Conservation (phyloP, 2,113 vertebrate genomes). For the Saccopteryx bilineata region DNA sequence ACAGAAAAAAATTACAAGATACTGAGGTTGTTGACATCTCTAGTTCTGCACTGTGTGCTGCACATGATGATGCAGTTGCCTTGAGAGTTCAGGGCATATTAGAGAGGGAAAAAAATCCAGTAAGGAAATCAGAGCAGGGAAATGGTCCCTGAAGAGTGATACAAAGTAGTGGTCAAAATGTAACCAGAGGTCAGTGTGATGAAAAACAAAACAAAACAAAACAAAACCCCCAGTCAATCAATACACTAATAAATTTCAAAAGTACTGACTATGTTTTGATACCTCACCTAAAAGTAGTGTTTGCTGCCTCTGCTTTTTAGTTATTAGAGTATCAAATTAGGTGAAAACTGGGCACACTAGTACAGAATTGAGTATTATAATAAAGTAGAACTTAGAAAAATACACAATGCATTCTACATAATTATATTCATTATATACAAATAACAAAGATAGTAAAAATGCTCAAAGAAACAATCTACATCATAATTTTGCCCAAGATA, state of each 20-base stretch:
- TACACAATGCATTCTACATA: neutral
- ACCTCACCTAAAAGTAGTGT: slow-evolving; percentile 41
- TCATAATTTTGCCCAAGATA: slow-evolving; percentile 26
- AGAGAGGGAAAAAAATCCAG: neutral
- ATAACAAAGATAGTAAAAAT: slow-evolving; percentile 53
- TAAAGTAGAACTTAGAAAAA: slow-evolving; percentile 37
- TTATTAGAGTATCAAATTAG: slow-evolving; percentile 8
- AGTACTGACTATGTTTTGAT: neutral
- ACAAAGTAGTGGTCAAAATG: slow-evolving; percentile 25
- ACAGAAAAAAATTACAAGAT: neutral
- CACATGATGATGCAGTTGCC: neutral
- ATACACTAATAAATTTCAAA: slow-evolving; percentile 3
- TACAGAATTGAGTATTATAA: slow-evolving; percentile 37
- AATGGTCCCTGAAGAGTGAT: neutral
- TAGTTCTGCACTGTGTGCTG: neutral
- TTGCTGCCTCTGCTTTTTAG: neutral
- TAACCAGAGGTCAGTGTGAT: neutral
- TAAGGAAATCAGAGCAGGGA: neutral
- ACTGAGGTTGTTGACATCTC: neutral
- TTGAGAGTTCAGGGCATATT: neutral
- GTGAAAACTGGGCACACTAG: neutral
- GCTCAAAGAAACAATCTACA: neutral
- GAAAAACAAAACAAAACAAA: neutral
- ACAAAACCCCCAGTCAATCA: neutral
- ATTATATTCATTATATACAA: slow-evolving; percentile 29